Evolutionary conservation across 2,113 vertebrate genomes (phyloP), one percentile per base, ranked within the genome.

Genomic region (Dasypus novemcinctus): DNA sequence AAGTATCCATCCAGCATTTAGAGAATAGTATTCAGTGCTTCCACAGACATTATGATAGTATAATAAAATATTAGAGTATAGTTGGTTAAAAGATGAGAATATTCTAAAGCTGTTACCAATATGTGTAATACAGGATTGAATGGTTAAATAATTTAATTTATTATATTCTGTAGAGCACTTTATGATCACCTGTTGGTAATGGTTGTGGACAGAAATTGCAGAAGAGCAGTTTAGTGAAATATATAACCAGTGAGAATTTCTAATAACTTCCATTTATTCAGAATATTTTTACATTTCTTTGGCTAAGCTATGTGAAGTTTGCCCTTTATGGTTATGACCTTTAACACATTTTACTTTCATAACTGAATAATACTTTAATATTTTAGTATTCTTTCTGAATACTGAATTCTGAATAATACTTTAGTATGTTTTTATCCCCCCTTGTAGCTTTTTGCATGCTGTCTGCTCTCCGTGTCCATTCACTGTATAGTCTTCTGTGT

Each of bases 311-410:
- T 72, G 14, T 72, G 78, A 74, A 74, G 25, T 18, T 49, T 96
- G 94, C 61, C 23, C 33, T 69, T 96, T 27, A 64, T 36, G 76
- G 33, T 10, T 0, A n/a, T 96, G 5, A 46, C 49, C 95, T 94
- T 94, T 90, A 75, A 92, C 72, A 66, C 76, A 93, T 76, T 93
- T 94, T 82, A 31, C 75, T 93, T 95, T 90, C 43, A 88, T 81
- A 94, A 1, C 14, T 75, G 33, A 83, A n/a, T n/a, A n/a, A n/a
- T n/a, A n/a, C n/a, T n/a, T n/a, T n/a, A n/a, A n/a, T n/a, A n/a
- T n/a, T n/a, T n/a, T n/a, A n/a, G n/a, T n/a, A n/a, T n/a, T n/a
- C n/a, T n/a, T n/a, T n/a, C n/a, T n/a, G n/a, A n/a, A n/a, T n/a
- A n/a, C n/a, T n/a, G n/a, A n/a, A n/a, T n/a, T n/a, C n/a, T n/a